Evolutionary conservation across 1,140 invertebrate genomes (phyloP).

Genomic region (Atta texana): DNA sequence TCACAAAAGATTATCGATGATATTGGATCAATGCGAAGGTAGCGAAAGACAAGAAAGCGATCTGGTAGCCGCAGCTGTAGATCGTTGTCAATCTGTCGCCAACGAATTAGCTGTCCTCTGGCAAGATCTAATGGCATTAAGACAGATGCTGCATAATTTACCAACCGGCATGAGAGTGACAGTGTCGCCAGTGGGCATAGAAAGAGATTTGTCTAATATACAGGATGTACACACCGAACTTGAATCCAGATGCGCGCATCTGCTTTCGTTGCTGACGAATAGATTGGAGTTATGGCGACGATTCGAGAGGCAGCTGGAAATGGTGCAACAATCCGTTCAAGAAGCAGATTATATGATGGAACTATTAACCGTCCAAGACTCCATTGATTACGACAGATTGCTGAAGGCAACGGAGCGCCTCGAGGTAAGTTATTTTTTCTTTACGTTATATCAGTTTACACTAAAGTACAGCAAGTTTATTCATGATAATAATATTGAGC

Average conservation of each 20-base stretch:
- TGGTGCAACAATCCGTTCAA: slow-evolving; percentile 92
- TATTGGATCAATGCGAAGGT: slow-evolving; percentile 90
- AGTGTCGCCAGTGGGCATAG: slow-evolving; percentile 91
- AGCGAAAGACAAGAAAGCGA: slow-evolving; percentile 91
- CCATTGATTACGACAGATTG: slow-evolving; percentile 92
- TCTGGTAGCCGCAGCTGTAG: slow-evolving; percentile 89
- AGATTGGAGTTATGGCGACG: slow-evolving; percentile 90
- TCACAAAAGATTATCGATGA: slow-evolving; percentile 88
- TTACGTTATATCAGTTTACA: neutral
- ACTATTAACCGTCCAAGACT: slow-evolving; percentile 91
- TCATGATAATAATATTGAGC: neutral
- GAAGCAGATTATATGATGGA: slow-evolving; percentile 95
- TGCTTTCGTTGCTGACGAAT: slow-evolving; percentile 89
- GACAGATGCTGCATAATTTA: slow-evolving; percentile 91
- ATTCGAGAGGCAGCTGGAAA: slow-evolving; percentile 91
- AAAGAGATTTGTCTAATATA: slow-evolving; percentile 91
- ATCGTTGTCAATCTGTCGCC: slow-evolving; percentile 89
- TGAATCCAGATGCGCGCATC: slow-evolving; percentile 89
- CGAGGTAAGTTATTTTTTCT: slow-evolving; percentile 88
- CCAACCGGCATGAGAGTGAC: slow-evolving; percentile 90
- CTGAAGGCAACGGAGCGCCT: slow-evolving; percentile 92
- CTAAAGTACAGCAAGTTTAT: neutral
- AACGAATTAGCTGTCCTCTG: slow-evolving; percentile 90
- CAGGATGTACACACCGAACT: slow-evolving; percentile 91
- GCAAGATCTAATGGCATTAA: slow-evolving; percentile 91